Evolutionary conservation across 2,113 vertebrate species (phyloP).

Genomic region (Corythoichthys intestinalis): DNA sequence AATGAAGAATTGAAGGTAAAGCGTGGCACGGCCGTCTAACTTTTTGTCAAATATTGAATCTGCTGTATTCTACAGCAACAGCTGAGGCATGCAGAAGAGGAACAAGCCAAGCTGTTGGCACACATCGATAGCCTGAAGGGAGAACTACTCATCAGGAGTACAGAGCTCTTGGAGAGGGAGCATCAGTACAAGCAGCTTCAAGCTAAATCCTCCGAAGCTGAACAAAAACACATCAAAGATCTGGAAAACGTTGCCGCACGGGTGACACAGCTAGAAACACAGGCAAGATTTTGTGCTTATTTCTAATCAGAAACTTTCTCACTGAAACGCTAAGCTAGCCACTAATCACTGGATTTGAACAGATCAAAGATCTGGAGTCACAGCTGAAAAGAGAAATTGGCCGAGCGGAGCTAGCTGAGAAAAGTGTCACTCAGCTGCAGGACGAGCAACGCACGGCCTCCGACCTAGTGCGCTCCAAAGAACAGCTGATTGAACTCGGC

Average conservation of each 20-base stretch:
- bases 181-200: conserved; percentile 71
- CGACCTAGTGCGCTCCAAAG: conserved; percentile 62
- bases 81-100: conserved; percentile 65
- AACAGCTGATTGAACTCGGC: conserved; percentile 53
- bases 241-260: conserved; percentile 75
- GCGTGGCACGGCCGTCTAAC: background rate
- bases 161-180: conserved; percentile 75
- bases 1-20: conserved; percentile 52
- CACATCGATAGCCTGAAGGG: conserved; percentile 74
- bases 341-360: background rate
- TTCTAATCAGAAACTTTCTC: background rate
- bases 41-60: too few species aligned
- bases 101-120: conserved; percentile 64
- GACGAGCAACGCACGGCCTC: conserved; percentile 68
- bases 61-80: conserved; percentile 50
- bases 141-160: conserved; percentile 70
- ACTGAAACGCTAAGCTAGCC: background rate
- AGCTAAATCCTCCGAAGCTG: conserved; percentile 58
- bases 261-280: conserved; percentile 68
- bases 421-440: conserved; percentile 62
- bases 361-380: conserved; percentile 70
- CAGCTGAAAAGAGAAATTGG: conserved; percentile 66
- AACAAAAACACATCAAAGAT: conserved; percentile 79
- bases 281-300: conserved; percentile 41
- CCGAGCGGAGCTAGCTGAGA: conserved; percentile 69